These are phyloP conservation scores for Theonella swinhoei DNA, from an alignment of 37 sponge, comb jelly and placozoan species.

Conservation along the genomic window DNA sequence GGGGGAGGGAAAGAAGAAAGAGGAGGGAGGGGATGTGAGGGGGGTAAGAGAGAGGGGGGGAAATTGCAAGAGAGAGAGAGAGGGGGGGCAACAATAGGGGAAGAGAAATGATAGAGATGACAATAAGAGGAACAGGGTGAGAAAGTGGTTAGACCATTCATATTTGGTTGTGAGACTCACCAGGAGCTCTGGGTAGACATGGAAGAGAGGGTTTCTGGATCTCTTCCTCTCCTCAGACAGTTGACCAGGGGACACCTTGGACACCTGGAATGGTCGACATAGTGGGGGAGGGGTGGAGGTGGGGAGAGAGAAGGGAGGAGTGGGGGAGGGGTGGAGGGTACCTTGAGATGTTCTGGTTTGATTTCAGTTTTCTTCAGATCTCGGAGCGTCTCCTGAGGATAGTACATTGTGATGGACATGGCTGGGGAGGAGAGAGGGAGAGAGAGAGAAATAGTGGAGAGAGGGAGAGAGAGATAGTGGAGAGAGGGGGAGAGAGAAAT, in stretches of 20 bases:
- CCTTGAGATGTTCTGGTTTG: constrained; percentile 61
- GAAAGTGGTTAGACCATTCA: no score
- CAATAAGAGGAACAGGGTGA: no score
- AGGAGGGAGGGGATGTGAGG: background rate
- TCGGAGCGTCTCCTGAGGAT: constrained; percentile 47
- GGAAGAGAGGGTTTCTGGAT: constrained; percentile 60
- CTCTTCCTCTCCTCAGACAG: constrained; percentile 6
- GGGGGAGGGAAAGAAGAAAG: constrained; percentile 3
- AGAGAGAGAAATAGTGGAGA: constrained; percentile 27
- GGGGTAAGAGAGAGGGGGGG: background rate
- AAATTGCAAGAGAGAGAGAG: background rate
- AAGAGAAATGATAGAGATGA: background rate
- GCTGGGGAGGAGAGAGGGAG: constrained; percentile 17
- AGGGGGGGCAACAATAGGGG: background rate
- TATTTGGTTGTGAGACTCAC: no score
- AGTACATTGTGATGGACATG: constrained; percentile 29
- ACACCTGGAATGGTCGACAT: no score
- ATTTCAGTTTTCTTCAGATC: constrained; percentile 17
- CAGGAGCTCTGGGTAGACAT: constrained; percentile 59
- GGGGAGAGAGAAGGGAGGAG: no score
- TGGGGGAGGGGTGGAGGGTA: no score
- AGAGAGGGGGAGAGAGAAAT: constrained; percentile 13
- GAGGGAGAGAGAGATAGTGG: constrained; percentile 20
- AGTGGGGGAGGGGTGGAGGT: no score
- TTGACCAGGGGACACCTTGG: background rate